Evolutionary conservation across 2,113 vertebrate species (phyloP).

Genomic region (Megalops atlanticus): DNA sequence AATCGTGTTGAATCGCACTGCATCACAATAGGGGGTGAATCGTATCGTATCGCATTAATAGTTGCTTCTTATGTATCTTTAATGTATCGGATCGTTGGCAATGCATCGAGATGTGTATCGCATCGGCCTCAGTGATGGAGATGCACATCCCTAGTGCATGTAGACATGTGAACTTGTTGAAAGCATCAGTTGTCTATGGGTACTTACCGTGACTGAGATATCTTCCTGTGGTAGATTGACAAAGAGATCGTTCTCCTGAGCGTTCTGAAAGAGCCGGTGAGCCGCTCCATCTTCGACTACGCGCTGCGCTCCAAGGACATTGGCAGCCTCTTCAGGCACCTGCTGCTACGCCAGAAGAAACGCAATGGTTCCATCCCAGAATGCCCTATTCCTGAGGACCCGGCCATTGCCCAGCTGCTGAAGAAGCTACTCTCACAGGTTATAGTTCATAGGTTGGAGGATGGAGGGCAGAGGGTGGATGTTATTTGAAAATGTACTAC

Average conservation of each 20-base stretch:
- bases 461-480: not conserved
- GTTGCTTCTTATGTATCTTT: no score
- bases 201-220: not conserved
- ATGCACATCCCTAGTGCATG: no score
- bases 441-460: slow-evolving; percentile 28
- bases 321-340: slow-evolving; percentile 86
- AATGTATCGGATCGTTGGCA: no score
- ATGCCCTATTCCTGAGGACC: slow-evolving; percentile 87
- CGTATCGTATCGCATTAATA: no score
- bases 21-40: no score
- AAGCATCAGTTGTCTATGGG: not conserved
- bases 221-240: slow-evolving; percentile 80
- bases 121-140: no score
- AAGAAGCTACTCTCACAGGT: slow-evolving; percentile 98
- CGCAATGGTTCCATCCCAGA: slow-evolving; percentile 81
- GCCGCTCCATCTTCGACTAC: slow-evolving; percentile 96
- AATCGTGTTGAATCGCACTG: no score
- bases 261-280: slow-evolving; percentile 93
- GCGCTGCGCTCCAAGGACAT: slow-evolving; percentile 94
- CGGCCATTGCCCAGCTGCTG: slow-evolving; percentile 88
- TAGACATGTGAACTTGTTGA: not conserved
- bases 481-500: not conserved
- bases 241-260: slow-evolving; percentile 95
- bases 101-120: no score
- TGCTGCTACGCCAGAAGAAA: slow-evolving; percentile 91